phyloP scores from a whole-genome alignment of 2,888 invertebrate genomes.

The Thecophora atra region DNA sequence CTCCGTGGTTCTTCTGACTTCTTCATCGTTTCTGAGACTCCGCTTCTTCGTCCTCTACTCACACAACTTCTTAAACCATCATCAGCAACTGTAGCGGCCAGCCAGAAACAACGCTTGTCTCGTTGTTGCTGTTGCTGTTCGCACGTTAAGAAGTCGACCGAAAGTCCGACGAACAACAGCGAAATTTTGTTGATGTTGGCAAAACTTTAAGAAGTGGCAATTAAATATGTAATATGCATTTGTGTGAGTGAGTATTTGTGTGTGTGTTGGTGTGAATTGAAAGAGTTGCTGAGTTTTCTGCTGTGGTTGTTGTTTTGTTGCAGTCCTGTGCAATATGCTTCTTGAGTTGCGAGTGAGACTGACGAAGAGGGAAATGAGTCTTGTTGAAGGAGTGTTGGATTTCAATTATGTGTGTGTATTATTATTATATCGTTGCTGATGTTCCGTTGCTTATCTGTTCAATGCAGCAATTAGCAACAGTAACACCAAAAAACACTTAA shows the following conservation, averaged over 20 bases:
- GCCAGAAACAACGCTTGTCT: too few relatives aligned
- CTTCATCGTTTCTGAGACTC: background rate
- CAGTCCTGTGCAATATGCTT: slow-evolving; percentile 9
- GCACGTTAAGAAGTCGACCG: background rate
- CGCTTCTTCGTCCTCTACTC: background rate
- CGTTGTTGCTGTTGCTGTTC: slow-evolving; percentile 16
- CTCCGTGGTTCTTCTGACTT: too few relatives aligned
- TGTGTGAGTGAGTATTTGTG: slow-evolving; percentile 1
- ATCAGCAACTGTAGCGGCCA: too few relatives aligned
- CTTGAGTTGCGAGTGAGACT: background rate
- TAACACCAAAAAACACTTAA: too few relatives aligned
- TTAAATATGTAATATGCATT: slow-evolving; percentile 13
- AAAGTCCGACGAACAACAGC: slow-evolving; percentile 24
- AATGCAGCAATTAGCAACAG: too few relatives aligned
- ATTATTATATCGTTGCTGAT: background rate
- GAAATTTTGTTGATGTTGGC: slow-evolving; percentile 29
- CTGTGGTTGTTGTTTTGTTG: background rate
- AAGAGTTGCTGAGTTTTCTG: background rate
- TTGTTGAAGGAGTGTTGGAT: too few relatives aligned
- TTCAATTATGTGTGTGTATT: background rate
- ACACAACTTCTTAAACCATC: too few relatives aligned
- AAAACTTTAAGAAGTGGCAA: slow-evolving; percentile 37
- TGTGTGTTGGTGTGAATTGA: background rate
- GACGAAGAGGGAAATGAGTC: too few relatives aligned
- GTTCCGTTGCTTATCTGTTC: too few relatives aligned